Conservation (phyloP, 2,113 vertebrate species). For the Daubentonia madagascariensis region DNA sequence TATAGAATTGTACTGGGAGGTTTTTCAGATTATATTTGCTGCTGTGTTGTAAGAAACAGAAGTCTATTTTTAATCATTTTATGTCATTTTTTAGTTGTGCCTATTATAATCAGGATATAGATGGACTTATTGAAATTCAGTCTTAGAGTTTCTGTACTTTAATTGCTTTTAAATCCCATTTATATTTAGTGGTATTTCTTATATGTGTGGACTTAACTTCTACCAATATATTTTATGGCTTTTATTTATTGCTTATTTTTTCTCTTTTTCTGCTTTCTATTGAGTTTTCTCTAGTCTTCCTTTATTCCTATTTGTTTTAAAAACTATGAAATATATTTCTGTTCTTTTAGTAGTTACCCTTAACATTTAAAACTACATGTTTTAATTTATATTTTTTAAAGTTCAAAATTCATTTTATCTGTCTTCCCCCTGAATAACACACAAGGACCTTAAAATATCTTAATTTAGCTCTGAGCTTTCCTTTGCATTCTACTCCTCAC, state of each 20-base stretch:
- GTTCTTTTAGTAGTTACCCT: not conserved
- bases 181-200: slow-evolving; percentile 1
- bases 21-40: not conserved
- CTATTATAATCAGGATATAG: not conserved
- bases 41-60: not conserved
- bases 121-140: not conserved
- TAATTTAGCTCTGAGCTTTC: not conserved
- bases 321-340: not conserved
- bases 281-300: not conserved
- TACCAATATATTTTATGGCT: not conserved
- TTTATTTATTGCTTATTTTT: not conserved
- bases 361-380: not conserved
- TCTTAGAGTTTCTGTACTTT: not conserved
- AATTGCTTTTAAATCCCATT: not conserved
- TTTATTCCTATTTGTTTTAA: not conserved
- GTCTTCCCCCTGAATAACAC: not conserved
- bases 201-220: not conserved
- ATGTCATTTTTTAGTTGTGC: not conserved
- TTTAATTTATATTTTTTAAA: not conserved
- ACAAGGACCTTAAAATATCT: not conserved
- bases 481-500: not conserved
- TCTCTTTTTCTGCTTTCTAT: not conserved
- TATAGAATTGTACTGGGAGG: not conserved
- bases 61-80: not conserved
- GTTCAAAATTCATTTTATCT: not conserved